Evolutionary conservation across 1,140 invertebrate genomes (phyloP).

Genomic region (Meloidogyne chitwoodi): DNA sequence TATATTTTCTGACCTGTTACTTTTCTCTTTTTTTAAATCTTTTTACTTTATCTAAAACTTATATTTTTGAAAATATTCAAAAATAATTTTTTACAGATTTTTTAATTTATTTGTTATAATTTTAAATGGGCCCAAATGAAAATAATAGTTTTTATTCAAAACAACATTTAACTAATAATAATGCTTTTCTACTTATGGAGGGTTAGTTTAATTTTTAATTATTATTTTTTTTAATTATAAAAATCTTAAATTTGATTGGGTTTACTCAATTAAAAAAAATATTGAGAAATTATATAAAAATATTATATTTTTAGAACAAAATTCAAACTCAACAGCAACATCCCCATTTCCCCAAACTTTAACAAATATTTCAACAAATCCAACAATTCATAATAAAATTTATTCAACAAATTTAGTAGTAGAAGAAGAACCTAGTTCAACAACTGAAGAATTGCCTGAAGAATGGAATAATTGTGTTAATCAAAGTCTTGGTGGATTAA

Average conservation of each 20-base stretch:
- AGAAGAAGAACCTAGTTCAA: conserved; percentile 11
- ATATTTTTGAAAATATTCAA: neutral
- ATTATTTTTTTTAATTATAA: no score
- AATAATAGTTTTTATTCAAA: neutral
- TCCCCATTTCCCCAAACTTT: neutral
- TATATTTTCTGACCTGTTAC: neutral
- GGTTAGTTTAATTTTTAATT: neutral
- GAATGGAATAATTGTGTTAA: neutral
- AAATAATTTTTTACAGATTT: neutral
- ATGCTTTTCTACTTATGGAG: neutral
- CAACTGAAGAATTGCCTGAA: neutral
- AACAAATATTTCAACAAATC: neutral
- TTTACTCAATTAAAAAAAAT: no score
- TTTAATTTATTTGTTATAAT: neutral
- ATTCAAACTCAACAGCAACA: neutral
- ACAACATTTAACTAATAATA: neutral
- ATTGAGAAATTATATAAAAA: neutral
- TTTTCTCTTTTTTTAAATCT: neutral
- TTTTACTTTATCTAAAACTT: neutral
- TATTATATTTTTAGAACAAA: neutral
- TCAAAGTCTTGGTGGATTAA: neutral
- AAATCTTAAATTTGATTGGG: no score
- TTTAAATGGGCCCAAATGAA: neutral
- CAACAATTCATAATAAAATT: neutral
- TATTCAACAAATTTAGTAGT: neutral